Percentiles rank a stretch among this genome's conserved stretches.
Evolutionary conservation across 2,888 invertebrate genomes (phyloP).

Genomic region (Imbricaverruca yamaguchii): DNA sequence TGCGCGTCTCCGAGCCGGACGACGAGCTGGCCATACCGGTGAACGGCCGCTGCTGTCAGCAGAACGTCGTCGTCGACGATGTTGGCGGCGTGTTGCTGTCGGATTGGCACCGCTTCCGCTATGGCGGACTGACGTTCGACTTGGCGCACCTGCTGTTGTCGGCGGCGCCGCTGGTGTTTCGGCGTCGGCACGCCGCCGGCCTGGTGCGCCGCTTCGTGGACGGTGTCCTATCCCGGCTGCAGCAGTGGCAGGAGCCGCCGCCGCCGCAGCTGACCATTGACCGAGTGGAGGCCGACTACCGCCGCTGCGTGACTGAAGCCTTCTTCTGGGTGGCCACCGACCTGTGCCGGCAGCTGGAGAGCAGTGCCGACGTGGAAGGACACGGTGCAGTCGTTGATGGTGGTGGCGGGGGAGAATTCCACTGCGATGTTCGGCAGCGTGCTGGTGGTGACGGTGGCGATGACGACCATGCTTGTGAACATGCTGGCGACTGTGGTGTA

Average conservation of each 20-base stretch:
- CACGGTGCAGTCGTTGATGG: too few species aligned
- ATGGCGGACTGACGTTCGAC: neutral
- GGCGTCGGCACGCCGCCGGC: neutral
- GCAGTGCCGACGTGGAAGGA: neutral
- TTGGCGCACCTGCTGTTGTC: neutral
- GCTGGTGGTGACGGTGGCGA: too few species aligned
- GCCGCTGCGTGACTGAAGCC: neutral
- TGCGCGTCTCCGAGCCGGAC: neutral
- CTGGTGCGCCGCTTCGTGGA: neutral
- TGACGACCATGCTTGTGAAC: too few species aligned
- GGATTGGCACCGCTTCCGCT: neutral
- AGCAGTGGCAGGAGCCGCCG: neutral
- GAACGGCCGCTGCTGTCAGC: neutral
- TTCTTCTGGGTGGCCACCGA: slow-evolving; percentile 13
- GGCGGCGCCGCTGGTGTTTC: neutral
- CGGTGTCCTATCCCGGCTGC: neutral
- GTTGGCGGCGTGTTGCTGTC: neutral
- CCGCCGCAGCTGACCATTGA: neutral
- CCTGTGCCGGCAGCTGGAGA: neutral
- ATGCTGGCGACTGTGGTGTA: too few species aligned
- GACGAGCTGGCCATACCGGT: neutral
- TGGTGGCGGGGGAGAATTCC: too few species aligned
- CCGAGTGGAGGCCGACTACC: neutral
- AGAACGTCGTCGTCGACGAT: neutral
- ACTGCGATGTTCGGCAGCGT: too few species aligned